phyloP scores from a whole-genome alignment of 2,113 vertebrate species.

The Lampris incognitus region DNA sequence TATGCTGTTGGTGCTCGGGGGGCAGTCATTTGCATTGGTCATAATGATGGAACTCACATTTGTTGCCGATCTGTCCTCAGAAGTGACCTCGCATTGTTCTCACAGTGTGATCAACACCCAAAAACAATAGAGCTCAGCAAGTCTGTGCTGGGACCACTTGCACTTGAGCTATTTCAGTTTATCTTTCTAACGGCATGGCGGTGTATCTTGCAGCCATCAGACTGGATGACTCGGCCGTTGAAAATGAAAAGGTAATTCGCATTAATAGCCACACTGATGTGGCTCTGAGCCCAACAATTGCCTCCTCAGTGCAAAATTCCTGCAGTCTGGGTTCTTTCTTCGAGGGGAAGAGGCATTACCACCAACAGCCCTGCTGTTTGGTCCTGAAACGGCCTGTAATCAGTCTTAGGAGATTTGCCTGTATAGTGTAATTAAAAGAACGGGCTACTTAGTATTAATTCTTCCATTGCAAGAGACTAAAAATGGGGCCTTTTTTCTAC shows the following conservation, averaged over 20 bases:
- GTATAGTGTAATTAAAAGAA: constrained; percentile 53
- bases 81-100: constrained; percentile 5
- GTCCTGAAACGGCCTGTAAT: constrained; percentile 24
- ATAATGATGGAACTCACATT: too few relatives aligned
- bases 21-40: too few relatives aligned
- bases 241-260: constrained; percentile 4
- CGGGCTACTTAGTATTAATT: constrained; percentile 33
- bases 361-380: constrained; percentile 23
- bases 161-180: constrained; percentile 42
- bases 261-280: constrained; percentile 7
- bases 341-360: constrained; percentile 30
- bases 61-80: not conserved
- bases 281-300: constrained; percentile 8
- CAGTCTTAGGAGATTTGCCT: constrained; percentile 33
- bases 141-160: constrained; percentile 34
- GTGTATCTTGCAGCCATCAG: not conserved
- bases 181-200: not conserved
- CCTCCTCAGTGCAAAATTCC: constrained; percentile 18
- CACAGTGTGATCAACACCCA: constrained; percentile 10
- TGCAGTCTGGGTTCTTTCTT: constrained; percentile 33
- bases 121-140: constrained; percentile 47
- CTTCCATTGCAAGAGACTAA: constrained; percentile 47
- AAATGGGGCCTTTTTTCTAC: constrained; percentile 46
- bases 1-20: too few relatives aligned
- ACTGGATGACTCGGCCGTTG: not conserved